phyloP scores from a whole-genome alignment of 2,113 vertebrate species.

The Ptychochromis oligacanthus region DNA sequence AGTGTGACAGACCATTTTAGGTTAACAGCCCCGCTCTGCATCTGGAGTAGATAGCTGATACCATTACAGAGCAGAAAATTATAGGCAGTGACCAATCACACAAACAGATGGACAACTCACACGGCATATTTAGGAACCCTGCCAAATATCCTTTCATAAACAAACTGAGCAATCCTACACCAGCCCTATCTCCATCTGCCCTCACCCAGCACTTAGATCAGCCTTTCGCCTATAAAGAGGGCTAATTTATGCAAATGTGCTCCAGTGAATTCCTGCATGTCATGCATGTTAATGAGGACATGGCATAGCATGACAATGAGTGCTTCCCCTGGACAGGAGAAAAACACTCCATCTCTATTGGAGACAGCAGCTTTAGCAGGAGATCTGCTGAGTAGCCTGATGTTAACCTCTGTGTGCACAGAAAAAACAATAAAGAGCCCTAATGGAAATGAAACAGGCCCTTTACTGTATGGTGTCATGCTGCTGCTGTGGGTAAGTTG shows the following conservation, averaged over 20 bases:
- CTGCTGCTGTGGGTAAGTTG: slow-evolving; percentile 9
- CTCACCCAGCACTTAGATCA: slow-evolving; percentile 13
- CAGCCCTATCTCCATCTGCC: slow-evolving; percentile 1
- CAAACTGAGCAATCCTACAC: slow-evolving; percentile 48
- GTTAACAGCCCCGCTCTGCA: slow-evolving; percentile 83
- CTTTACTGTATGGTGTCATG: not conserved
- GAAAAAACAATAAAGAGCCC: slow-evolving; percentile 31
- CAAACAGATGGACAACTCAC: slow-evolving; percentile 74
- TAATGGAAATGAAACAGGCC: slow-evolving; percentile 23
- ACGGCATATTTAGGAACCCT: slow-evolving; percentile 33
- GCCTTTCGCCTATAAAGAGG: slow-evolving; percentile 54
- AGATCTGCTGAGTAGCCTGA: slow-evolving; percentile 77
- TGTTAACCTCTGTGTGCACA: slow-evolving; percentile 45
- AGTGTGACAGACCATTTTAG: slow-evolving; percentile 89
- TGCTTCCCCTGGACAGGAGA: slow-evolving; percentile 19
- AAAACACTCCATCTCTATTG: slow-evolving; percentile 34
- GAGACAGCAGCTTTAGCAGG: slow-evolving; percentile 34
- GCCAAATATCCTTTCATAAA: slow-evolving; percentile 63
- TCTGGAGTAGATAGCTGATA: slow-evolving; percentile 80
- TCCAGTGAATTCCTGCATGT: slow-evolving; percentile 72
- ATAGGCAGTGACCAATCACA: slow-evolving; percentile 84
- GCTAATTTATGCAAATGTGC: slow-evolving; percentile 76
- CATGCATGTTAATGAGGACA: slow-evolving; percentile 74
- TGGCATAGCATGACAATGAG: slow-evolving; percentile 58
- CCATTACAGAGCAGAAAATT: slow-evolving; percentile 88